phyloP scores from a whole-genome alignment of 2,888 invertebrate species.

The Baronia brevicornis region DNA sequence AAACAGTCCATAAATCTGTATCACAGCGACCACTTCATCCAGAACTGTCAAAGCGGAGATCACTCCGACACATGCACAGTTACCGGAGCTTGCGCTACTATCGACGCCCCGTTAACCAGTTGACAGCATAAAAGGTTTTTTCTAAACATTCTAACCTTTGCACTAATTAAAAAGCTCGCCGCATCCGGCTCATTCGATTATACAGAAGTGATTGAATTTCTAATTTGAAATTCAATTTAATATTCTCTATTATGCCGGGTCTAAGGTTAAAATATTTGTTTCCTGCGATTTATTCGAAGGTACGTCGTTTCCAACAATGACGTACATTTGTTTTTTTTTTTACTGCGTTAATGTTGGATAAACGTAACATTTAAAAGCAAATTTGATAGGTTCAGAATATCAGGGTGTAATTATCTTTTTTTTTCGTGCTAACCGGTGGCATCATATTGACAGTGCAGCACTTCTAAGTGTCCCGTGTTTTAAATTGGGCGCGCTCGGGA shows the following conservation, averaged over 20 bases:
- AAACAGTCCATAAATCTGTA: constrained; percentile 66
- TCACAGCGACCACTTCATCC: constrained; percentile 49
- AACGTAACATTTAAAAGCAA: constrained; percentile 32
- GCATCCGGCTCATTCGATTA: constrained; percentile 57
- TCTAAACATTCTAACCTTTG: constrained; percentile 53
- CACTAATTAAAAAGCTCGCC: constrained; percentile 60
- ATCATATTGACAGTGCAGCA: constrained; percentile 28
- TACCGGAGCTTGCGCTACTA: constrained; percentile 31
- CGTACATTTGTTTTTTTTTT: constrained; percentile 41
- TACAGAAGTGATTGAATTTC: constrained; percentile 54
- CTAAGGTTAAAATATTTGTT: constrained; percentile 48
- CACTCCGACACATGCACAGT: constrained; percentile 30
- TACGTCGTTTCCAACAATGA: constrained; percentile 40
- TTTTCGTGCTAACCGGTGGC: constrained; percentile 13
- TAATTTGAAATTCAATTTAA: constrained; percentile 61
- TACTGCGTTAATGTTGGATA: constrained; percentile 22
- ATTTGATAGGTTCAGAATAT: constrained; percentile 25
- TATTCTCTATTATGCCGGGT: constrained; percentile 43
- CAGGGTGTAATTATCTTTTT: constrained; percentile 10
- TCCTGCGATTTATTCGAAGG: constrained; percentile 52
- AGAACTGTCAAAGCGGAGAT: constrained; percentile 43
- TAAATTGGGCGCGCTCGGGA: constrained; percentile 65
- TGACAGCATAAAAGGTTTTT: constrained; percentile 38
- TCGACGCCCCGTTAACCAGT: constrained; percentile 26
- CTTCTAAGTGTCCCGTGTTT: constrained; percentile 45